phyloP scores from a whole-genome alignment of 2,113 vertebrate genomes.

The Calyptomena viridis region DNA sequence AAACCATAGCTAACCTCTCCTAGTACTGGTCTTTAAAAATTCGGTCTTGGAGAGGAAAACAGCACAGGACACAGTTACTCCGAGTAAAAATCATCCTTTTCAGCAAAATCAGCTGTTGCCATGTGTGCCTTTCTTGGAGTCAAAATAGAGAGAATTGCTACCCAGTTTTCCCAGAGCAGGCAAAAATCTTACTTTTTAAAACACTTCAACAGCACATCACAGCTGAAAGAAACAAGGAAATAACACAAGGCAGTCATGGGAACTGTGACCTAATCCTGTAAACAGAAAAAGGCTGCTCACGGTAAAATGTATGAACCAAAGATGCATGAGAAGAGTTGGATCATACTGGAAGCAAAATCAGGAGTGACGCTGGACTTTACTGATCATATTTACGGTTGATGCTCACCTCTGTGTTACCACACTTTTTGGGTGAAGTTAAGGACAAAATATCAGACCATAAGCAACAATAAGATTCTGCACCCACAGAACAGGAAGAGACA shows the following conservation, averaged over 20 bases:
- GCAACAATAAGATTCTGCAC: no score
- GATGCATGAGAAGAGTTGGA: background rate
- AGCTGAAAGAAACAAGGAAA: background rate
- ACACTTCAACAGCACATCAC: background rate
- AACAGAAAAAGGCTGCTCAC: background rate
- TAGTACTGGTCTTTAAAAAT: background rate
- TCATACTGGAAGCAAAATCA: background rate
- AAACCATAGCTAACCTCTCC: background rate
- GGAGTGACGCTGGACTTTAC: background rate
- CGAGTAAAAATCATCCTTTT: background rate
- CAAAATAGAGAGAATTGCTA: background rate
- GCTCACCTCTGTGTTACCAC: accelerated
- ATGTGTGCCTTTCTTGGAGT: background rate
- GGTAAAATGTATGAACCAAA: background rate
- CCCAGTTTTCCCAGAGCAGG: background rate
- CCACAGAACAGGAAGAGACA: background rate
- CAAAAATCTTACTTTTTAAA: background rate
- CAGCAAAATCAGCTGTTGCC: background rate
- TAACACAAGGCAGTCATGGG: background rate
- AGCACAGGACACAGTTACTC: background rate
- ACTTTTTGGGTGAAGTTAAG: background rate
- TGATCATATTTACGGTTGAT: background rate
- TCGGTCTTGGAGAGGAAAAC: background rate
- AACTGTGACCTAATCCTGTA: background rate
- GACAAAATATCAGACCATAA: background rate